Percentiles rank a stretch among this genome's conserved stretches.
These are phyloP conservation scores for Martes martes DNA, from an alignment of 2,113 vertebrate species.

Conservation along the genomic window DNA sequence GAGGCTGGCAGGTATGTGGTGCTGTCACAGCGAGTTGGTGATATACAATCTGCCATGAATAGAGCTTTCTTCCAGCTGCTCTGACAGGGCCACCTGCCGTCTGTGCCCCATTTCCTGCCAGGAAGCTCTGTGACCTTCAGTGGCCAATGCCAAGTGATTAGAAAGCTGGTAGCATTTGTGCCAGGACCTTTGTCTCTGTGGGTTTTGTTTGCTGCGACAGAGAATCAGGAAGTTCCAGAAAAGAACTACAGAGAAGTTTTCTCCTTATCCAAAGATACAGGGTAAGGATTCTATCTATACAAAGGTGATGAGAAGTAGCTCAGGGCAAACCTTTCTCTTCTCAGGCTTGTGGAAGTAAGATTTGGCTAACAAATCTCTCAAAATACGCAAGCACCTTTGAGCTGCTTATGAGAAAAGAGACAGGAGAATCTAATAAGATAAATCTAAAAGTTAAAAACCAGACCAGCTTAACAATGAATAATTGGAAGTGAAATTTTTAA, in stretches of 20 bases:
- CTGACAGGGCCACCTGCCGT: conserved; percentile 71
- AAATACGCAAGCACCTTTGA: background rate
- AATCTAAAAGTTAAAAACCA: background rate
- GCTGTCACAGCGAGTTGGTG: conserved; percentile 68
- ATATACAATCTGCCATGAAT: conserved; percentile 76
- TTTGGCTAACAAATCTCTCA: background rate
- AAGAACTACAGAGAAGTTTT: background rate
- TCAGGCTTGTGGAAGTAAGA: background rate
- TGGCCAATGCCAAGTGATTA: conserved; percentile 64
- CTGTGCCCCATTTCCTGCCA: conserved; percentile 74
- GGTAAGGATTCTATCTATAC: background rate
- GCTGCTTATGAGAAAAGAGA: background rate
- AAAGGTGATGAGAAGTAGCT: background rate
- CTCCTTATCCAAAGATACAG: background rate
- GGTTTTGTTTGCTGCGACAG: background rate
- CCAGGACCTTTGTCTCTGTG: conserved; percentile 30
- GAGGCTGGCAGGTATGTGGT: conserved; percentile 78
- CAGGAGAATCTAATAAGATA: background rate
- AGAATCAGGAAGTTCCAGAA: background rate
- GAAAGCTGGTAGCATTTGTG: background rate
- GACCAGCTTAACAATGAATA: background rate
- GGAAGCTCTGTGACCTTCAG: conserved; percentile 71
- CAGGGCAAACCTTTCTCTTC: background rate
- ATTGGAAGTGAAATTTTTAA: background rate
- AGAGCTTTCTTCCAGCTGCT: conserved; percentile 70